Percentiles rank a stretch among this genome's conserved stretches.
Conservation (phyloP, 53 echinoderm and acorn worm genomes). For the Henricia sp. region DNA sequence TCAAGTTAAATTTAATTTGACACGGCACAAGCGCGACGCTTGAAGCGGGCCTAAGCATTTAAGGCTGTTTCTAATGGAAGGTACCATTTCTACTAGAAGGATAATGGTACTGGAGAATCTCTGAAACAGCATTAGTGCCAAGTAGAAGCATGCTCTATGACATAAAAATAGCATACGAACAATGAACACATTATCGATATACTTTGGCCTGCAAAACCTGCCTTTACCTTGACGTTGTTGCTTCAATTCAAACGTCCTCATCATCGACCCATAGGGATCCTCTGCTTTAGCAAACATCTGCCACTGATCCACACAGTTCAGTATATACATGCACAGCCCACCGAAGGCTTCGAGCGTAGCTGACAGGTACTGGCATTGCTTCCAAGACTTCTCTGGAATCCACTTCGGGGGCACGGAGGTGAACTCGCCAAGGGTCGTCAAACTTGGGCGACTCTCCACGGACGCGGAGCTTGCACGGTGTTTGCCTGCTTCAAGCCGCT, state of each 20-base stretch:
- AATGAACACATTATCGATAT: too few species aligned
- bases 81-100: too few species aligned
- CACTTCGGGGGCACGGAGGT: slow-evolving; percentile 91
- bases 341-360: slow-evolving; percentile 76
- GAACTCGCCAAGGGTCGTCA: slow-evolving; percentile 39
- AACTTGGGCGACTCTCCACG: slow-evolving; percentile 25
- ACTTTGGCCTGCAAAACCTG: too few species aligned
- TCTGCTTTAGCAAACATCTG: slow-evolving; percentile 69
- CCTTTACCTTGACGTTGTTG: not conserved
- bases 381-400: slow-evolving; percentile 95
- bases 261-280: slow-evolving; percentile 80
- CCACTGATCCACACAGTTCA: slow-evolving; percentile 89
- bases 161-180: too few species aligned
- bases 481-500: slow-evolving; percentile 84
- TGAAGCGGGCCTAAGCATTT: too few species aligned
- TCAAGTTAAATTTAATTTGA: too few species aligned
- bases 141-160: too few species aligned
- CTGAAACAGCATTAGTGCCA: too few species aligned
- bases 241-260: slow-evolving; percentile 17
- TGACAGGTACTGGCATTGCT: slow-evolving; percentile 97
- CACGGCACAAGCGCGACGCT: too few species aligned
- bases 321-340: slow-evolving; percentile 89
- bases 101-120: too few species aligned
- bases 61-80: too few species aligned
- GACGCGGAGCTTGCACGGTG: slow-evolving; percentile 65